Evolutionary conservation across 2,113 vertebrate species (phyloP), one percentile per base, ranked within the genome.

Genomic region (Beaufortia kweichowensis): DNA sequence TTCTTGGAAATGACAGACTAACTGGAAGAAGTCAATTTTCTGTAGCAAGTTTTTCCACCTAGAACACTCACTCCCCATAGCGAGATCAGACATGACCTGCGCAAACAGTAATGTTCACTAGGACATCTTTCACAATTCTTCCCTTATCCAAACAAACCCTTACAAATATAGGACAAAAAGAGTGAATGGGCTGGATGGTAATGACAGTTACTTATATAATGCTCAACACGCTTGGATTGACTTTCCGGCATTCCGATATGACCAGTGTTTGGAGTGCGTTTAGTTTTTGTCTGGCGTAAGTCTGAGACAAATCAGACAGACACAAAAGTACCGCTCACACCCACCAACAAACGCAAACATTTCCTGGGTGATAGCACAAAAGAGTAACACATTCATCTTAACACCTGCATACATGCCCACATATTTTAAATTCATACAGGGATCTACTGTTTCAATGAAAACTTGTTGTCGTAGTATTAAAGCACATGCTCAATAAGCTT

Each of bases 21-120:
- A 46, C 11, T 46, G 14, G 11, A 46, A 46, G 4, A 46, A 43
- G 41, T 12, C 10, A 43, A 12, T 43, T 43, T 43, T 43, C 41
- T n/a, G 2, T 10, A 48, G 48, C 61, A 67, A 29, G 26, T 50
- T 29, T 29, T 29, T 67, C 64, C 43, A 31, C 65, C 11, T 39
- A 46, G 28, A 62, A 33, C n/a, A n/a, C 60, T 24, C 9, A 21
- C 63, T 66, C 43, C 63, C 39, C 4, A 48, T n/a, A 4, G 64
- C 64, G 41, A 67, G 64, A 67, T 43, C 64, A 67, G 64, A 67
- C 64, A 67, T 67, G 64, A 48, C 19, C 8, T 2, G 7, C 15
- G 6, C 21, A 2, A 23, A 14, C 12, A 14, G 21, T 19, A 31
- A 31, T 35, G 6, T 1, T 2, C 2, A 41, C 33, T 35, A 43